Evolutionary conservation across 2,888 invertebrate species (phyloP).

Genomic region (Griposia aprilina): DNA sequence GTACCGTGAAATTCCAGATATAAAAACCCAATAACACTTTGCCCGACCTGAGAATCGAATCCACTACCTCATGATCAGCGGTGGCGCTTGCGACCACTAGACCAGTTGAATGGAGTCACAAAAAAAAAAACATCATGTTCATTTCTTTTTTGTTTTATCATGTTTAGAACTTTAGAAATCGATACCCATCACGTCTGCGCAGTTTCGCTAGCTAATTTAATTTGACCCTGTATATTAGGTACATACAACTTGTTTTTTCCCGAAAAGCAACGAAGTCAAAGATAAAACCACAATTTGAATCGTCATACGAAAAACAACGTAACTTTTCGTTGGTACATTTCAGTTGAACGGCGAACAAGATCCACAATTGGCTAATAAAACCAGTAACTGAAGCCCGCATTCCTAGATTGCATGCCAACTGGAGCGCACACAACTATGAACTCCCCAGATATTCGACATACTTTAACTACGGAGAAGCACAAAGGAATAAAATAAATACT

Average conservation of each 20-base stretch:
- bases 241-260: not conserved
- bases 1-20: too few relatives aligned
- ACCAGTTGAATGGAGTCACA: too few relatives aligned
- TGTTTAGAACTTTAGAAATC: too few relatives aligned
- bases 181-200: too few relatives aligned
- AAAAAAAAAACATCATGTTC: too few relatives aligned
- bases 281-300: not conserved
- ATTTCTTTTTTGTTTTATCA: too few relatives aligned
- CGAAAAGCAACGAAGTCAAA: not conserved
- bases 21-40: too few relatives aligned
- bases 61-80: too few relatives aligned
- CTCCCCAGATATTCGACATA: not conserved
- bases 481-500: constrained; percentile 8
- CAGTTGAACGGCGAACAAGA: not conserved
- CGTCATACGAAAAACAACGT: not conserved
- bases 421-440: constrained; percentile 1
- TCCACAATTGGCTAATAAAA: constrained; percentile 15
- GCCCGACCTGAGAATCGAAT: too few relatives aligned
- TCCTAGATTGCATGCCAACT: constrained; percentile 3
- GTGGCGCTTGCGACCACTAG: too few relatives aligned
- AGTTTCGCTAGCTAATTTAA: too few relatives aligned
- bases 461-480: not conserved
- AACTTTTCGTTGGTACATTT: not conserved
- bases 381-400: not conserved
- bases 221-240: too few relatives aligned